Evolutionary conservation across 2,113 vertebrate genomes (phyloP).

Genomic region (Periophthalmus modestus): DNA sequence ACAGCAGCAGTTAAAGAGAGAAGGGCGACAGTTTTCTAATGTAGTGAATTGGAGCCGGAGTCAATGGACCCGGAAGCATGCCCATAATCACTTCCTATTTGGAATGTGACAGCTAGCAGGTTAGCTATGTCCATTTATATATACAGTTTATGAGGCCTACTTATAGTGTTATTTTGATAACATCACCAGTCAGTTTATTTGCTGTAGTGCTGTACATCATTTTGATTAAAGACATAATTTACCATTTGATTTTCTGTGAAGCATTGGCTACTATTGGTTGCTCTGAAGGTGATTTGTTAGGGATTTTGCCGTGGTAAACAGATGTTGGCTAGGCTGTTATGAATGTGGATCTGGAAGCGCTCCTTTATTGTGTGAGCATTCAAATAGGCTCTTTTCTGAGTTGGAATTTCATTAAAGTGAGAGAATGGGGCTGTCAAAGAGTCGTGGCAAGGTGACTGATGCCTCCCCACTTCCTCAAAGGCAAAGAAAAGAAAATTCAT

Average conservation of each 20-base stretch:
- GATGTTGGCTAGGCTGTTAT: constrained; percentile 18
- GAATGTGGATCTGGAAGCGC: constrained; percentile 36
- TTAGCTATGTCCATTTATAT: too few relatives aligned
- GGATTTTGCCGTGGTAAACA: constrained; percentile 41
- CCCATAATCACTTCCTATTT: too few relatives aligned
- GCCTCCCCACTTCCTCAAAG: constrained; percentile 40
- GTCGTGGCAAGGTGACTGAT: constrained; percentile 62
- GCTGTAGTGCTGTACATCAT: background rate
- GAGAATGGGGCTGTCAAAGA: constrained; percentile 56
- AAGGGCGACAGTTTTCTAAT: too few relatives aligned
- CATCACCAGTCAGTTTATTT: too few relatives aligned
- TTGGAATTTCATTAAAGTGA: constrained; percentile 69
- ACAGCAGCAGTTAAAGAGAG: too few relatives aligned
- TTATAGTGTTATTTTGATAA: too few relatives aligned
- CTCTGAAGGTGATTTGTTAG: constrained; percentile 50
- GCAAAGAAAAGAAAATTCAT: constrained; percentile 41
- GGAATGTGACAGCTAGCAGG: too few relatives aligned
- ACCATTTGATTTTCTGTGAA: background rate
- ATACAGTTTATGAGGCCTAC: too few relatives aligned
- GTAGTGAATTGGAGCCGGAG: too few relatives aligned
- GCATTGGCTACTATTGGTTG: constrained; percentile 52
- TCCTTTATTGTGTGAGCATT: constrained; percentile 58
- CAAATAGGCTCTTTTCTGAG: constrained; percentile 56
- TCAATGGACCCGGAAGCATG: too few relatives aligned
- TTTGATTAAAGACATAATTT: background rate